Conservation (phyloP, 2,113 vertebrate genomes). For the Bubalus kerabau region DNA sequence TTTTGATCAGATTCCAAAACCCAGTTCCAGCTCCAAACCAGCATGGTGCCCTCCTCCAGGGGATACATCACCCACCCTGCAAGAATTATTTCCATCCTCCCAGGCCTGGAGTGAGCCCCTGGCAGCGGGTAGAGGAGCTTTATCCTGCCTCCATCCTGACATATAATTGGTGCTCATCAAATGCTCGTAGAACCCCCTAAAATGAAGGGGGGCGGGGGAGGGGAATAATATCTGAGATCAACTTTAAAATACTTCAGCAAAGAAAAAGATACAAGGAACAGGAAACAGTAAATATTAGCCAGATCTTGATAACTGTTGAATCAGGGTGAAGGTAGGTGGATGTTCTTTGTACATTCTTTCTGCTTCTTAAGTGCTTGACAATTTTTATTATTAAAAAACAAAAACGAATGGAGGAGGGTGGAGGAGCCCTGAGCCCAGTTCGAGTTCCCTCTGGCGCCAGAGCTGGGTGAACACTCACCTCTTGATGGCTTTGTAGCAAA, state of each 20-base stretch:
- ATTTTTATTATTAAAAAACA: neutral
- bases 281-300: neutral
- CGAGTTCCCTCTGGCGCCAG: neutral
- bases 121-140: accelerated
- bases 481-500: slow-evolving; percentile 99
- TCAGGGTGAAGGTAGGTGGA: neutral
- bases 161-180: neutral
- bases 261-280: neutral
- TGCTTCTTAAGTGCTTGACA: neutral
- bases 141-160: neutral
- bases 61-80: neutral
- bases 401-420: accelerated
- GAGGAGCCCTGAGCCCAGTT: neutral
- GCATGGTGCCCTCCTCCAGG: neutral
- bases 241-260: neutral
- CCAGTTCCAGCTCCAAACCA: neutral
- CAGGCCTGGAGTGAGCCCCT: neutral
- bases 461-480: slow-evolving; percentile 81
- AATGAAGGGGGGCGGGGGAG: accelerated
- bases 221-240: neutral
- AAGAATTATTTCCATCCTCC: neutral
- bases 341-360: neutral
- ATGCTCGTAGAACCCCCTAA: neutral
- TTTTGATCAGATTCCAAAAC: neutral
- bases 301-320: neutral